Base-by-base conservation (phyloP, 1,140 invertebrate genomes). In the Lethrus apterus region DNA sequence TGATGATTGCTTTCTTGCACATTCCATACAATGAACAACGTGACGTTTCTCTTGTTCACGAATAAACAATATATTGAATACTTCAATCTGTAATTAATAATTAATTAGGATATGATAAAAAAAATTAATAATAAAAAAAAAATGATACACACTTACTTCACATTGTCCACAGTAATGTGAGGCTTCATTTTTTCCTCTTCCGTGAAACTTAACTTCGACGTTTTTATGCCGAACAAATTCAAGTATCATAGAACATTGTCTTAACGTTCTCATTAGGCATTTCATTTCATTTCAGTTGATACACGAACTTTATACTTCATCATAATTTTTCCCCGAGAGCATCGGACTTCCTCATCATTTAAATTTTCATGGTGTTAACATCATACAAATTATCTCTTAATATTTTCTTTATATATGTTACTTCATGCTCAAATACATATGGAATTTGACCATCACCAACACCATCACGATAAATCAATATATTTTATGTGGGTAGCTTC, bases 101-200 rank as follows among this genome's bases (percentile, higher is more conserved):
- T n/a, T 34, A 34, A 8, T 18, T 15, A 38, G 9, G 4, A 38
- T 18, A 15, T 38, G 15, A 54, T 31, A 51, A 40, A 4, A 20
- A 10, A 2, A 41, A 3, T 3, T 41, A 26, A 7, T 7, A 7
- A 26, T n/a, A 26, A 26, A 26, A 9, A 26, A 26, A 26, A 26
- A 26, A 7, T 26, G n/a, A 26, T 7, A 7, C 23, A 26, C 4
- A 59, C 65, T 73, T 73, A 93, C 90, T 77, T 99, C 95, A 73
- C 96, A 99, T 65, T 89, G 84, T 20, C 91, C 89, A 72, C 96
- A 99, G 68, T 99, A 99, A 74, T 99, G 94, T 4, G 93, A 92
- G 5, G 91, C 87, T 72, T 99, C 96, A 64, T 94, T 93, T 60
- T 92, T 89, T 8, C 83, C 85, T 55, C 93, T 75, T 1, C 92